These are phyloP conservation scores for Itoplectis maculator DNA, from an alignment of 2,888 invertebrate species.

Conservation along the genomic window DNA sequence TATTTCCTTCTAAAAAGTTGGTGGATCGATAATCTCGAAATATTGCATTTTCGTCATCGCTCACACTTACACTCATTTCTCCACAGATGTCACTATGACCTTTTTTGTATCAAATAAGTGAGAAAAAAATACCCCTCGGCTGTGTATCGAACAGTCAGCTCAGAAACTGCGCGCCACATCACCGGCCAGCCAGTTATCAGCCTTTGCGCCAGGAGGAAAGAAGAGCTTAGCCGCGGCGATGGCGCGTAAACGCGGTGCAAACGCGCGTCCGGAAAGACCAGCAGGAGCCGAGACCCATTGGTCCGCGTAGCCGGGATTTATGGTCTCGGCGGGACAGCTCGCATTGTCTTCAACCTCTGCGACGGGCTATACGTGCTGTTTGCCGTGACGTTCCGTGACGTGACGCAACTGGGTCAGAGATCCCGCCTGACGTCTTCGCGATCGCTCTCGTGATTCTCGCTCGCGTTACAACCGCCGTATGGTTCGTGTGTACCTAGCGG, in stretches of 20 bases:
- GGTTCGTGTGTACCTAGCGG: conserved; percentile 22
- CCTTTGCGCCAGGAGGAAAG: not conserved
- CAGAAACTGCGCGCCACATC: not conserved
- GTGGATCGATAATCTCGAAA: too few species aligned
- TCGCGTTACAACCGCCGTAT: conserved; percentile 42
- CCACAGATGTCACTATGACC: too few species aligned
- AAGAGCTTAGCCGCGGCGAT: conserved; percentile 37
- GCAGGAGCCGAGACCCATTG: conserved; percentile 50
- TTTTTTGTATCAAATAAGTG: too few species aligned
- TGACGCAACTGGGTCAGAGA: conserved; percentile 80
- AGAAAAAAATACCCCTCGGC: too few species aligned
- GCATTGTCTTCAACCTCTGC: conserved; percentile 76
- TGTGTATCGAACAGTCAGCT: not conserved
- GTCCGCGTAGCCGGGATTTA: conserved; percentile 77
- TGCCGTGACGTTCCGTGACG: conserved; percentile 75
- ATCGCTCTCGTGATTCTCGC: conserved; percentile 45
- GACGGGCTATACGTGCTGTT: conserved; percentile 67
- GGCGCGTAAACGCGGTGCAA: conserved; percentile 8
- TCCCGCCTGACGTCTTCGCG: conserved; percentile 69
- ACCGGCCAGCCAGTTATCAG: not conserved
- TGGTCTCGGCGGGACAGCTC: conserved; percentile 73
- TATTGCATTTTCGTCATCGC: too few species aligned
- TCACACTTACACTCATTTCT: too few species aligned
- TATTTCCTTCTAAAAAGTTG: too few species aligned
- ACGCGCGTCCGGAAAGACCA: conserved; percentile 37